Evolutionary conservation across 92 coral and sea anemone species (phyloP).

Genomic region (Zoanthus solanderi): DNA sequence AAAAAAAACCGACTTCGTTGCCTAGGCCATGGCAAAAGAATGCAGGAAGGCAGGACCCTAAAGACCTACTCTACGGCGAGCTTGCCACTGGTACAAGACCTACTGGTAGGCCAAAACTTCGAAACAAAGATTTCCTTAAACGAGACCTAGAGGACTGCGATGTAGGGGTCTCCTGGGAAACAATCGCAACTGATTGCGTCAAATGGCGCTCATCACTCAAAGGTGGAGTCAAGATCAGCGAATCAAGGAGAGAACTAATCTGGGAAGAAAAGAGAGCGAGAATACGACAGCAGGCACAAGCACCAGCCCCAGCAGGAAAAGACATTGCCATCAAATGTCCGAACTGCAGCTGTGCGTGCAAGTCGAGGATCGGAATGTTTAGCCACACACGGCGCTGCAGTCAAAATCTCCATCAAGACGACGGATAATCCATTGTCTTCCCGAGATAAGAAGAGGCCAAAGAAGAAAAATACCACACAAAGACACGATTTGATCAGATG

Average conservation of each 20-base stretch:
- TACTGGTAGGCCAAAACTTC: conserved; percentile 6
- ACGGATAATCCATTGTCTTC: background rate
- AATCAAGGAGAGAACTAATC: background rate
- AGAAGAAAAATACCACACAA: no score
- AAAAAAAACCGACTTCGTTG: no score
- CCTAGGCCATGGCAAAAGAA: no score
- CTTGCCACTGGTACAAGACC: background rate
- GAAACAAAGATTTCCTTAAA: conserved; percentile 14
- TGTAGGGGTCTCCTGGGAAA: no score
- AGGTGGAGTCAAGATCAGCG: no score
- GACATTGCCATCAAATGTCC: conserved; percentile 15
- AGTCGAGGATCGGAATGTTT: conserved; percentile 6
- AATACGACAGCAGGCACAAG: background rate
- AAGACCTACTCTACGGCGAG: background rate
- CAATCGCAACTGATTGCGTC: no score
- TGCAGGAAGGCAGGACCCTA: no score
- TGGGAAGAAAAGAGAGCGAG: no score
- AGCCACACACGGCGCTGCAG: conserved; percentile 26
- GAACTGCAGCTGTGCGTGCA: conserved; percentile 14
- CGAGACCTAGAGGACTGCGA: conserved; percentile 18
- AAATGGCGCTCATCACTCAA: no score
- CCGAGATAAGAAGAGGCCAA: background rate
- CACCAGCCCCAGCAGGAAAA: conserved; percentile 15
- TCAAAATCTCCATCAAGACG: conserved; percentile 2
- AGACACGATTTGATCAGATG: no score